Base-by-base conservation (phyloP, 2,888 invertebrate genomes). In the Hydropsyche betteni region DNA sequence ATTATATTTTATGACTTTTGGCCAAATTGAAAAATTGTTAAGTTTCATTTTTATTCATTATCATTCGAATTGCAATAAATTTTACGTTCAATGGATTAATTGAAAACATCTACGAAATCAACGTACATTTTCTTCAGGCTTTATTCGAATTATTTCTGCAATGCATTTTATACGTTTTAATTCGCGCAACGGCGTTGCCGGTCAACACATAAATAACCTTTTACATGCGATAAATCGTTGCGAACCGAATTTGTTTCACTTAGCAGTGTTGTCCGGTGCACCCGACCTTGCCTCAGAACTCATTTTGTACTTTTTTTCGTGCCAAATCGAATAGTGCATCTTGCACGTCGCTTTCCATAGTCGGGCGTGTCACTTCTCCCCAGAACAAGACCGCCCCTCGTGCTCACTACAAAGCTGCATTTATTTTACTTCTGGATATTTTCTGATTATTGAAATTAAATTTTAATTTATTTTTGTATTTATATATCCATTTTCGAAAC, bases 221-320 rank as follows among this genome's bases (percentile, higher is more conserved):
- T 75, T 78, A 79, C 78, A 79, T 78, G 78, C 80, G 76, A 80
- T 80, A 80, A 80, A 80, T 80, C 78, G 76, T 74, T 68, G 74
- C 74, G 75, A 76, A 78, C 77, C 80, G 79, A 80, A 80, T 80
- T 80, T 80, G 78, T 77, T 80, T 80, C 78, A 76, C 76, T 79
- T 64, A 34, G 36, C 64, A 36, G n/a, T 36, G 36, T 58, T 58
- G 58, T 33, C 64, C 64, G 24, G 64, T 55, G 55, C 55, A 55
- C 55, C 6, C 55, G 55, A n/a, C 14, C 55, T 55, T 55, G 16
- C 16, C 16, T 34, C 34, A 12, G 12, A 36, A 12, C 1, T 0
- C 10, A 36, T 10, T 64, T 64, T 44, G 44, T 4, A 44, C 44
- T 55, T 55, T 55, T 53, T 55, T 55, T 55, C n/a, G 5, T 14